These are phyloP conservation scores for Tragelaphus oryx DNA, from an alignment of 2,797 vertebrate species.

Conservation along the genomic window DNA sequence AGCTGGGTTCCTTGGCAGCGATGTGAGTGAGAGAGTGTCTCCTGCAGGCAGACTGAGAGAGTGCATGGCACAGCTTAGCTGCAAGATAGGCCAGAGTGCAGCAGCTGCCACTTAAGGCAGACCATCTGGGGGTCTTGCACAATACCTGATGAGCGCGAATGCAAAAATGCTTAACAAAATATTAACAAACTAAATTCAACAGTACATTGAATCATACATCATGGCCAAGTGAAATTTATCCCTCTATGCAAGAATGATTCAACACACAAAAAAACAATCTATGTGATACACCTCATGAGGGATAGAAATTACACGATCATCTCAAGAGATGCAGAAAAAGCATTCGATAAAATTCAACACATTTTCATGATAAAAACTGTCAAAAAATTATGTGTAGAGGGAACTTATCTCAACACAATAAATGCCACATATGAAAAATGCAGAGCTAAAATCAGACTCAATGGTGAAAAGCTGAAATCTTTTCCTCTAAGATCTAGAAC, in stretches of 20 bases:
- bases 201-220: too few species aligned
- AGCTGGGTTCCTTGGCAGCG: not conserved
- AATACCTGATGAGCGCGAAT: not conserved
- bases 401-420: not conserved
- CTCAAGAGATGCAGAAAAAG: not conserved
- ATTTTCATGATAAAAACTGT: not conserved
- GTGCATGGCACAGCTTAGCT: too few species aligned
- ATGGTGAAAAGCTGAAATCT: not conserved
- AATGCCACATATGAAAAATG: not conserved
- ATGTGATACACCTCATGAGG: not conserved
- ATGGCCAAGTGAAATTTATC: not conserved
- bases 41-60: not conserved
- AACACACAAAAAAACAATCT: not conserved
- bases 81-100: not conserved
- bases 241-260: not conserved
- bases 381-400: not conserved
- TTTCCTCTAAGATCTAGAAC: not conserved
- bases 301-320: not conserved
- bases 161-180: not conserved
- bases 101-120: not conserved
- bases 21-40: not conserved
- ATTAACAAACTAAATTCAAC: not conserved
- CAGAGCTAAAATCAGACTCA: not conserved
- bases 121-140: not conserved
- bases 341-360: not conserved